A percentile compares a stretch with the other conserved stretches of the same genome.
Conservation (phyloP, 1,140 invertebrate species). For the Sitodiplosis mosellana region DNA sequence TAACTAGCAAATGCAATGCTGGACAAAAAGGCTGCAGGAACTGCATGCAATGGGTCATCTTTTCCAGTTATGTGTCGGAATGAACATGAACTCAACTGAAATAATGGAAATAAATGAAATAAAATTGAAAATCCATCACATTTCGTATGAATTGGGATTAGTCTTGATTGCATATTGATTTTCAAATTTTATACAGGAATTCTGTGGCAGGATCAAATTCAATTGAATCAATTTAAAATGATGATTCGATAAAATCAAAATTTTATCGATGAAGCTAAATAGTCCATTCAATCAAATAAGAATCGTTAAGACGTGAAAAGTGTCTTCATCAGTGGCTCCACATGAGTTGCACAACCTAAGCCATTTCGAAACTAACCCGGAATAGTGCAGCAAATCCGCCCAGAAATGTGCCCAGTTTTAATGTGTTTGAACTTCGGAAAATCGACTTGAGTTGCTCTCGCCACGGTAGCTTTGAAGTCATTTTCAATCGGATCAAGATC, state of each 20-base stretch:
- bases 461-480: constrained; percentile 5
- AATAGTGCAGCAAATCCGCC: constrained; percentile 42
- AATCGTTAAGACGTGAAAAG: too few relatives aligned
- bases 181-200: too few relatives aligned
- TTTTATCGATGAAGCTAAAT: too few relatives aligned
- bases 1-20: constrained; percentile 41
- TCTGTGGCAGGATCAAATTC: too few relatives aligned
- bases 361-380: constrained; percentile 30
- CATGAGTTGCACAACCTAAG: background rate
- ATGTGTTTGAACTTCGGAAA: constrained; percentile 30
- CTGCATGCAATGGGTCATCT: constrained; percentile 36
- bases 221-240: too few relatives aligned
- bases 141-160: too few relatives aligned
- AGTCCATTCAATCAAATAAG: constrained; percentile 2
- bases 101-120: constrained; percentile 6
- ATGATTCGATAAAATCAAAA: too few relatives aligned
- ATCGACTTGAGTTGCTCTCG: constrained; percentile 29
- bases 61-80: constrained; percentile 32
- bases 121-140: constrained; percentile 4
- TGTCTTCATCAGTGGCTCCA: background rate
- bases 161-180: too few relatives aligned
- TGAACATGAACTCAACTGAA: constrained; percentile 37
- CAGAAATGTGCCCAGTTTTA: constrained; percentile 40
- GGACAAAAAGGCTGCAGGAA: constrained; percentile 42
- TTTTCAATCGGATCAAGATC: background rate